These are phyloP conservation scores for Corythaixoides concolor DNA, from an alignment of 2,113 vertebrate species.

Conservation along the genomic window DNA sequence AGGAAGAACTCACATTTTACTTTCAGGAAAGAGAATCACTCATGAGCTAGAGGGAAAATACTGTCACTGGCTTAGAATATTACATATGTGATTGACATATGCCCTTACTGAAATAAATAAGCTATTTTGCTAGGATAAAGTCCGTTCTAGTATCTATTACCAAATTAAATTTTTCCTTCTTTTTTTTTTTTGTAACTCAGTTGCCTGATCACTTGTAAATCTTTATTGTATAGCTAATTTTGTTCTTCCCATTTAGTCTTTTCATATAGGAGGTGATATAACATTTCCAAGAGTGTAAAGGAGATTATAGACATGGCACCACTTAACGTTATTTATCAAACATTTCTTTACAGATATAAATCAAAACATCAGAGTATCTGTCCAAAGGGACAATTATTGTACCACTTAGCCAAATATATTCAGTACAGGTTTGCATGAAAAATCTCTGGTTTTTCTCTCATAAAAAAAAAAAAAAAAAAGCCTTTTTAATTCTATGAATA, in stretches of 20 bases:
- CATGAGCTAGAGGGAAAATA: neutral
- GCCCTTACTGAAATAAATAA: neutral
- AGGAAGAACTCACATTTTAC: neutral
- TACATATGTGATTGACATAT: neutral
- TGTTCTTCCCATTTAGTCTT: neutral
- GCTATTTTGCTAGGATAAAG: neutral
- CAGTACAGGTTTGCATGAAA: neutral
- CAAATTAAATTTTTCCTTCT: neutral
- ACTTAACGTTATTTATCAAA: neutral
- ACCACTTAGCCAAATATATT: neutral
- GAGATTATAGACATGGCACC: neutral
- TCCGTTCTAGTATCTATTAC: neutral
- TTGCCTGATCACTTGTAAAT: neutral
- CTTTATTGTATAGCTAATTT: neutral
- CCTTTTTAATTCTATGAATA: neutral
- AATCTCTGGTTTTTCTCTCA: accelerated
- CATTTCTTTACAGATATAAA: neutral
- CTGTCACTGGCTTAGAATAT: neutral
- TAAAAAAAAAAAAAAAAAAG: neutral
- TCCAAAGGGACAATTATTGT: neutral
- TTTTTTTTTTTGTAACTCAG: neutral
- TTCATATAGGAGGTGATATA: neutral
- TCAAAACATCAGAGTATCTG: neutral
- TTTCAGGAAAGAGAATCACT: neutral
- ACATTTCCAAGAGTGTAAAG: neutral